Percentiles rank a stretch among this genome's conserved stretches.
These are phyloP conservation scores for Orgyia antiqua DNA, from an alignment of 2,888 invertebrate genomes.

Conservation along the genomic window DNA sequence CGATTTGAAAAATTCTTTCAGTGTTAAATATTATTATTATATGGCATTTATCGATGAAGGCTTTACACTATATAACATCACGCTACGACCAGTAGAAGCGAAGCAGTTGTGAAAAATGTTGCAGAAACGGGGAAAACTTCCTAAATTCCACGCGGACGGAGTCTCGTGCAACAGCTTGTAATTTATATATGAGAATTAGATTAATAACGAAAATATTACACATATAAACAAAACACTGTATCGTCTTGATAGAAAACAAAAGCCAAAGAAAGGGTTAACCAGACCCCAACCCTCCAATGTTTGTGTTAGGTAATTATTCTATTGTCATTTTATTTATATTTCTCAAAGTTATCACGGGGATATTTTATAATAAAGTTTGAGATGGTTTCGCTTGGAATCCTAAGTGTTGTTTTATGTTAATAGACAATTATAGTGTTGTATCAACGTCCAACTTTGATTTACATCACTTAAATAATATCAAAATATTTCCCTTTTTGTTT, in stretches of 20 bases:
- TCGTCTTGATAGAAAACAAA: constrained; percentile 14
- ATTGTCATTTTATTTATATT: constrained; percentile 74
- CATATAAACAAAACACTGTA: constrained; percentile 17
- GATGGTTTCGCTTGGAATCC: constrained; percentile 51
- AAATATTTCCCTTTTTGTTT: too few species aligned
- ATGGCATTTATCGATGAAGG: too few species aligned
- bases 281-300: constrained; percentile 36
- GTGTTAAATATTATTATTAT: too few species aligned
- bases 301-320: constrained; percentile 59
- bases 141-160: too few species aligned
- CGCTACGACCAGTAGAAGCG: too few species aligned
- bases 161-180: too few species aligned
- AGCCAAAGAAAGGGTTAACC: constrained; percentile 36
- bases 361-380: constrained; percentile 68
- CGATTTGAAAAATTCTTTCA: too few species aligned
- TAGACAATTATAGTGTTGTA: constrained; percentile 56
- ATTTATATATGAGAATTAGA: too few species aligned
- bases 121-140: too few species aligned
- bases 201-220: too few species aligned
- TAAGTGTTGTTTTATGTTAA: constrained; percentile 74
- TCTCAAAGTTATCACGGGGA: constrained; percentile 58
- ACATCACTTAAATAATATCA: constrained; percentile 48
- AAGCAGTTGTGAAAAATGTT: too few species aligned
- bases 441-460: constrained; percentile 40
- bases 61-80: too few species aligned